Evolutionary conservation across 2,888 invertebrate species (phyloP), one percentile per base, ranked within the genome.

Genomic region (Conistra vaccinii): DNA sequence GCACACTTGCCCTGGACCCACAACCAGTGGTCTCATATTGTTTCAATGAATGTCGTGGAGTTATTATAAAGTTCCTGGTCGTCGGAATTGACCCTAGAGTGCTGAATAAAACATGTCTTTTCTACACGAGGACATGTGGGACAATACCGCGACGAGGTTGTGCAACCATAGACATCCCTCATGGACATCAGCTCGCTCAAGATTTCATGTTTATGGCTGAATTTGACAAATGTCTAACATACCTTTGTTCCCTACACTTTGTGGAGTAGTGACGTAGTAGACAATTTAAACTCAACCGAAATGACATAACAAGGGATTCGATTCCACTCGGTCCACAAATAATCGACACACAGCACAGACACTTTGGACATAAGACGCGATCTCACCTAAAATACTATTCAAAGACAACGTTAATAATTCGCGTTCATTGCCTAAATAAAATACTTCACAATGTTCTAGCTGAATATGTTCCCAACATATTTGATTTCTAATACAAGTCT

Each of bases 401-500:
- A 20, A 45, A 42, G 32, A 14, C 26, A 20, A 57, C n/a, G 42
- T 55, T 1, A 20, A 45, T 3, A 32, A 53, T 48, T 29, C 6
- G 53, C 39, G 7, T 29, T 20, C 14, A n/a, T 55, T 48, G 5
- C 5, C n/a, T 35, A 29, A 23, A 39, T 42, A 42, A 42, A 39
- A 39, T 39, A 39, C 23, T n/a, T 32, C n/a, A 53, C 53, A 57
- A 17, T n/a, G 32, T 45, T 58, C 9, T 10, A 51, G 9, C 6
- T 20, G 20, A 20, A n/a, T 32, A 14, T 51, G 48, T 57, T 42
- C 14, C 5, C 20, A 45, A 53, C 48, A 26, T 1, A 35, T 68
- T 69, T 35, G n/a, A 65, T 73, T 68, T 73, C 68, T 61, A 63
- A 80, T 53, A 69, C 58, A 72, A 58, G 26, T 35, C 4, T 42